Evolutionary conservation across 2,797 vertebrate species (phyloP).

Genomic region (Enteromius thamalakanensis): DNA sequence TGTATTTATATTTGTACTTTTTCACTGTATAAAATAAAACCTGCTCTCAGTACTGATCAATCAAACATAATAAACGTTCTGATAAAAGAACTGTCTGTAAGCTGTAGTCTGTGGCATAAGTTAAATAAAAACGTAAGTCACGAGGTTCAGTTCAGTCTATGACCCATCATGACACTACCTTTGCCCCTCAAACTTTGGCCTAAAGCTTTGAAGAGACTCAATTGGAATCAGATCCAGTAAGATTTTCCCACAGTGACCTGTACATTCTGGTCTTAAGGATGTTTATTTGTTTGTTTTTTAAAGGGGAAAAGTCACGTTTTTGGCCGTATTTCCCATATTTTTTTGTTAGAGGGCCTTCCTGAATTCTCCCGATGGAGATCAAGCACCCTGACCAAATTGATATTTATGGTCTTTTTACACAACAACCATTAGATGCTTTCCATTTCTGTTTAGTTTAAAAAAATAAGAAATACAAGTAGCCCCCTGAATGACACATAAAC

Average conservation of each 20-base stretch:
- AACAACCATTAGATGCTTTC: background rate
- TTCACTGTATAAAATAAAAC: background rate
- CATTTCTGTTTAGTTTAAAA: background rate
- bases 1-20: background rate
- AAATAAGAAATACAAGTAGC: background rate
- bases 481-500: background rate
- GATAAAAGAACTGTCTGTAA: background rate
- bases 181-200: background rate
- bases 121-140: background rate
- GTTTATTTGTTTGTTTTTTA: conserved; percentile 53
- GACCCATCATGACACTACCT: background rate
- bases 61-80: background rate
- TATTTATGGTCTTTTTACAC: conserved; percentile 38
- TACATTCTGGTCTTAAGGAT: conserved; percentile 24
- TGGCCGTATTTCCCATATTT: conserved; percentile 52
- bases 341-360: conserved; percentile 32
- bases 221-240: conserved; percentile 27
- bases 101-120: background rate
- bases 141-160: conserved; percentile 4
- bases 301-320: conserved; percentile 38
- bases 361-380: conserved; percentile 46
- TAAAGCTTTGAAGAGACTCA: conserved; percentile 16
- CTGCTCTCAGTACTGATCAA: background rate
- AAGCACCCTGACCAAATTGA: conserved; percentile 16
- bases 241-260: conserved; percentile 49